These are phyloP conservation scores for Cenopis cana DNA, from an alignment of 2,888 invertebrate genomes.

Conservation along the genomic window DNA sequence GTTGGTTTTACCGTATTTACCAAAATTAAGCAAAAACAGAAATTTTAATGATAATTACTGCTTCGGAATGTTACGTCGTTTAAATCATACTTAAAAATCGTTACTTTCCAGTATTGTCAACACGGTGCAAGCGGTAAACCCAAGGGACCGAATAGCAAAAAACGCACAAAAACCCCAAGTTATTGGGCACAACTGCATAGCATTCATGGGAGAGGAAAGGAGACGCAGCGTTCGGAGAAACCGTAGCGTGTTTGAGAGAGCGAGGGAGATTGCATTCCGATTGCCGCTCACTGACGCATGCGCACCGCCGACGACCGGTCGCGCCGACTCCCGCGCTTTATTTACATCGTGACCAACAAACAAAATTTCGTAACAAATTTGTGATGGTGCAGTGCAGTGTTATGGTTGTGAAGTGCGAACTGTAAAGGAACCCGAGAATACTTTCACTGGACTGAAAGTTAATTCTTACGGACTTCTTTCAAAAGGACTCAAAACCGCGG, in stretches of 20 bases:
- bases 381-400: conserved; percentile 63
- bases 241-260: conserved; percentile 71
- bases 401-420: conserved; percentile 64
- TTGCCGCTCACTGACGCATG: conserved; percentile 57
- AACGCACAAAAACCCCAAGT: conserved; percentile 58
- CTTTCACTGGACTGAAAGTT: conserved; percentile 85
- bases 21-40: conserved; percentile 15
- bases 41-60: conserved; percentile 10
- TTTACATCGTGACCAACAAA: conserved; percentile 59
- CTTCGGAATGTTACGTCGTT: conserved; percentile 9
- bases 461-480: conserved; percentile 79
- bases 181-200: conserved; percentile 70
- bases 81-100: conserved; percentile 25
- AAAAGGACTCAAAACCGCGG: conserved; percentile 62
- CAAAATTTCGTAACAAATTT: conserved; percentile 63
- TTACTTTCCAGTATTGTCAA: conserved; percentile 34
- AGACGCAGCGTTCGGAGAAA: conserved; percentile 69
- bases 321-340: conserved; percentile 47
- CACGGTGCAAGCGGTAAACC: conserved; percentile 49
- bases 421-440: conserved; percentile 71
- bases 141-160: conserved; percentile 55
- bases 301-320: conserved; percentile 55
- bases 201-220: conserved; percentile 77
- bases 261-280: conserved; percentile 81
- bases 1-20: neutral